These are phyloP conservation scores for Lithophane socia DNA, from an alignment of 2,888 invertebrate species.

Conservation along the genomic window DNA sequence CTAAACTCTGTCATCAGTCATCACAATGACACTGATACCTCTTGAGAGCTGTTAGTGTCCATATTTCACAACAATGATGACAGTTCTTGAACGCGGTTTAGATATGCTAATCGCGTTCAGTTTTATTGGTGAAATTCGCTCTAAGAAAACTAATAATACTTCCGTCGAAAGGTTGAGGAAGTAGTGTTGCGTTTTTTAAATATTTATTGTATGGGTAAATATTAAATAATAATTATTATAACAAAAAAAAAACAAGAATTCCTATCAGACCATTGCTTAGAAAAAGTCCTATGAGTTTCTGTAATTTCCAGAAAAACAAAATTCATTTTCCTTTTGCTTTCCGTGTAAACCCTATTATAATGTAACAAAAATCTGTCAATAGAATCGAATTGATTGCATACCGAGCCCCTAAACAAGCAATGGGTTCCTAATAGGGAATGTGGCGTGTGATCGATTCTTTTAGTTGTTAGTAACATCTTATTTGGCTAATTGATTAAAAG, in stretches of 20 bases:
- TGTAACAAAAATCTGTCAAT: constrained; percentile 33
- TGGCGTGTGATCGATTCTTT: constrained; percentile 41
- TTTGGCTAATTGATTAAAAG: constrained; percentile 55
- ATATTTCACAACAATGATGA: background rate
- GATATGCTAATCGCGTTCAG: too few relatives aligned
- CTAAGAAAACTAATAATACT: background rate
- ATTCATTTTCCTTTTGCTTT: background rate
- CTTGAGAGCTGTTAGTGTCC: background rate
- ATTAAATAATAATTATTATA: background rate
- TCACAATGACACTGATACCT: background rate
- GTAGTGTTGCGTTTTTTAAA: background rate
- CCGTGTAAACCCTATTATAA: background rate
- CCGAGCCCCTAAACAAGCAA: constrained; percentile 4
- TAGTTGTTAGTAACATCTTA: constrained; percentile 34
- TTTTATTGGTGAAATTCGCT: background rate
- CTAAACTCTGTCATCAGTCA: background rate
- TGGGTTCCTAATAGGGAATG: constrained; percentile 19
- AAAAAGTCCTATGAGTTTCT: background rate
- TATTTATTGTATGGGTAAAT: background rate
- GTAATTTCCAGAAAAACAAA: background rate
- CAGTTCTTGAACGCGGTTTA: background rate
- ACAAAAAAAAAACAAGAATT: background rate
- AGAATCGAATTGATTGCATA: constrained; percentile 24
- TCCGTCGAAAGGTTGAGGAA: background rate
- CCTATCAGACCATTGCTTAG: background rate